A percentile compares a stretch with the other conserved stretches of the same genome.
Conservation (phyloP, 2,888 invertebrate genomes). For the Drosophila atripex region DNA sequence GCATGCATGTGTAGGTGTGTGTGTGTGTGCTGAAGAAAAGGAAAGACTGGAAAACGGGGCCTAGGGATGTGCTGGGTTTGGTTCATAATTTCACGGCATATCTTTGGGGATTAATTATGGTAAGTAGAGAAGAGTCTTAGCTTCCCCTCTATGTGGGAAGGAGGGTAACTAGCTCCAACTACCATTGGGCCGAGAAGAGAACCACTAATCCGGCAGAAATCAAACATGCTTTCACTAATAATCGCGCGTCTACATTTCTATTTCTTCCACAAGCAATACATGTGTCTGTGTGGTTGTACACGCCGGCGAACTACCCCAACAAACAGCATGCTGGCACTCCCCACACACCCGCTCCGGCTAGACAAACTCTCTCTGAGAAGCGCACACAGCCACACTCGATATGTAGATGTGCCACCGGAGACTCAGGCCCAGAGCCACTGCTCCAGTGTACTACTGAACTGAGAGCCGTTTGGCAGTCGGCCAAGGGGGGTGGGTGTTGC, state of each 20-base stretch:
- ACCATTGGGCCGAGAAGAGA: background rate
- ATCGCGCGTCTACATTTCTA: slow-evolving; percentile 20
- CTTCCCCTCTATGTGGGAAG: too few relatives aligned
- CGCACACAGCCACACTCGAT: slow-evolving; percentile 15
- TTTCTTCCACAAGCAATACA: slow-evolving; percentile 15
- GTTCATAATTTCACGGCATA: background rate
- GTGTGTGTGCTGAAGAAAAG: background rate
- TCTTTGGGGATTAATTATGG: slow-evolving; percentile 1
- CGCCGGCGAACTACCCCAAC: slow-evolving; percentile 76
- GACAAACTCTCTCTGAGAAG: slow-evolving; percentile 22
- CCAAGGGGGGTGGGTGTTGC: slow-evolving; percentile 47
- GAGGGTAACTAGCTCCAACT: background rate
- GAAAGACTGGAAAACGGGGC: slow-evolving; percentile 17
- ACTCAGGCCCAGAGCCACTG: slow-evolving; percentile 68
- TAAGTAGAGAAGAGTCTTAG: background rate
- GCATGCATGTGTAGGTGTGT: background rate
- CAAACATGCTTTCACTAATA: slow-evolving; percentile 4
- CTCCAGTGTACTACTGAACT: slow-evolving; percentile 76
- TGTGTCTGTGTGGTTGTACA: background rate
- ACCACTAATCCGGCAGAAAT: background rate
- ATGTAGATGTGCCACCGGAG: background rate
- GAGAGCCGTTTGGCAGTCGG: slow-evolving; percentile 72
- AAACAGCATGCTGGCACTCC: slow-evolving; percentile 56
- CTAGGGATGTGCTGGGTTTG: slow-evolving; percentile 32
- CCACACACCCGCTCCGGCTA: slow-evolving; percentile 19